Base-by-base conservation (phyloP, 2,113 vertebrate genomes). In the Pteronura brasiliensis region DNA sequence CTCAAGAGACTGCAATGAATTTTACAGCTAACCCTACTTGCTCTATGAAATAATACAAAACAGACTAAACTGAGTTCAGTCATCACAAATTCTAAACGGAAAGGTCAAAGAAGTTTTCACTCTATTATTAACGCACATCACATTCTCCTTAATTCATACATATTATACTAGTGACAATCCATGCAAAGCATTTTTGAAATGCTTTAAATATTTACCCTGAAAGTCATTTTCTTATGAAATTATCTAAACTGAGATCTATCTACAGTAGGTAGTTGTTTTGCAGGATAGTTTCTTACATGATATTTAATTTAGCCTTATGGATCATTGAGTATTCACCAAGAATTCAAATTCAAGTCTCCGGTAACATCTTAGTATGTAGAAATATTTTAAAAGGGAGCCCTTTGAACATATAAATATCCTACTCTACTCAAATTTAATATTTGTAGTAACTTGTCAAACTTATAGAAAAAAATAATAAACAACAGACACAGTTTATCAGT, bases 401-500 rank as follows among this genome's bases (percentile, higher is more conserved):
- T 96, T 90, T 0, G 90, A 96, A 97, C 71, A 42, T 8, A 1
- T 34, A 95, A 63, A 1, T 71, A n/a, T 63, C 74, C 4, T 27
- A 34, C 10, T 20, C 23, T 31, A 85, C 6, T 97, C 18, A 90
- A 91, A 74, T 90, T 44, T 94, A 88, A 3, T 36, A 72, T 83
- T 92, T 59, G 34, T 76, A 87, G 1, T 31, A 77, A 85, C 63
- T 95, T 95, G 21, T 89, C 25, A 65, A 88, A 98, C 44, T 96
- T 83, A 91, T 20, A 97, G 61, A 80, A 31, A 92, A 96, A 91
- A 71, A 6, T 67, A 29, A 94, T 96, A 27, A 96, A 84, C 67
- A 13, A 52, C 6, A 83, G 95, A 87, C 1, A 88, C 1, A 27
- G 4, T 82, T 12, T 67, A 52, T 52, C 59, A 72, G 25, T 96